Evolutionary conservation across 2,113 vertebrate species (phyloP).

Genomic region (Vanacampus margaritifer): DNA sequence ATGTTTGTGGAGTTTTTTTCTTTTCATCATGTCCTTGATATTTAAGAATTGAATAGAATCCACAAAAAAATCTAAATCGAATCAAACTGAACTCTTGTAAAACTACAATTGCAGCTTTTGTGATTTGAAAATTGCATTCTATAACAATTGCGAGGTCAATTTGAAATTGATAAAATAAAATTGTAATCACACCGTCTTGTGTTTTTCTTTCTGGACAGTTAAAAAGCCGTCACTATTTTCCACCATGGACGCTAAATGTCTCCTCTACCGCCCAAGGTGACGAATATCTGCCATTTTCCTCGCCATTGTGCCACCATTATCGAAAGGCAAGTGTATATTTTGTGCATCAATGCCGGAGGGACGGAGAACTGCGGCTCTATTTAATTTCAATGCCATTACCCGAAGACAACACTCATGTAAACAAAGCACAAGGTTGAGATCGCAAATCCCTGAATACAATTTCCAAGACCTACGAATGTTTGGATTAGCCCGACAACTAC

Average conservation of each 20-base stretch:
- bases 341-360: neutral
- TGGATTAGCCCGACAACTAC: neutral
- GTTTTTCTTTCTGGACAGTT: neutral
- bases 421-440: neutral
- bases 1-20: no score
- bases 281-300: slow-evolving; percentile 2
- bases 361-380: neutral
- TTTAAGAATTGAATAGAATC: no score
- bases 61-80: no score
- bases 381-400: neutral
- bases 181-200: neutral
- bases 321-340: neutral
- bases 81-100: no score
- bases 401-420: neutral
- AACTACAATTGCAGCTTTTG: no score
- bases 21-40: no score
- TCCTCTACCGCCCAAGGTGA: neutral
- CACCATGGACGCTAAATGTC: neutral
- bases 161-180: no score
- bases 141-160: no score
- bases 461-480: neutral
- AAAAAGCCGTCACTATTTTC: neutral
- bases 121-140: no score
- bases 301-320: neutral
- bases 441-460: neutral